phyloP scores from a whole-genome alignment of 2,797 vertebrate genomes.

The Anabacerthia variegaticeps region DNA sequence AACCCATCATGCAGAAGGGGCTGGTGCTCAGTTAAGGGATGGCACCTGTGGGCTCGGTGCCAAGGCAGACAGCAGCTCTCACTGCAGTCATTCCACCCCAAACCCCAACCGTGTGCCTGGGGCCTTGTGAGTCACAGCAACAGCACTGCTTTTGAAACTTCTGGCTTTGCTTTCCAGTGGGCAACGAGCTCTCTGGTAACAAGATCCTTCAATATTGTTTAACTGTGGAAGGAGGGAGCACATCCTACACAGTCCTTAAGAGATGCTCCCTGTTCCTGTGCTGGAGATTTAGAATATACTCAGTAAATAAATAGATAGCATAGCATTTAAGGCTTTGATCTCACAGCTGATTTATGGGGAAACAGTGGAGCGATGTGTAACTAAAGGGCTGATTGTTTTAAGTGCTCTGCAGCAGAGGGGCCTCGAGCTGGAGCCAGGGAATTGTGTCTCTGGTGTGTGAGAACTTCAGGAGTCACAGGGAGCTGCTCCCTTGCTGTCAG shows the following conservation, averaged over 20 bases:
- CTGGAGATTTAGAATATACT: not conserved
- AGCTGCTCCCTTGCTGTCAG: not conserved
- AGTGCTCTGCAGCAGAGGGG: not conserved
- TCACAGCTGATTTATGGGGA: not conserved
- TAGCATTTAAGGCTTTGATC: not conserved
- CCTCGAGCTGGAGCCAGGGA: not conserved
- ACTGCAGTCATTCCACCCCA: not conserved
- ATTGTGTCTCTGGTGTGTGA: not conserved
- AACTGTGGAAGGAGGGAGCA: not conserved
- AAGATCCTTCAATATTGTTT: not conserved
- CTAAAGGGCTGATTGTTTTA: not conserved
- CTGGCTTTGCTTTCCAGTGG: not conserved
- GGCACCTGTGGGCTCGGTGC: not conserved
- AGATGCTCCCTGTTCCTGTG: not conserved
- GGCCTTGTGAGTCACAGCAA: not conserved
- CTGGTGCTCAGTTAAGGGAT: not conserved
- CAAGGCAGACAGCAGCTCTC: not conserved
- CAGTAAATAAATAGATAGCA: not conserved
- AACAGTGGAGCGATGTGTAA: not conserved
- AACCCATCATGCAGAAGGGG: not conserved
- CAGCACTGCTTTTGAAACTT: not conserved
- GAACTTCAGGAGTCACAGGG: not conserved
- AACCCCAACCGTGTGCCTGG: not conserved
- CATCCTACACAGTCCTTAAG: rapidly evolving
- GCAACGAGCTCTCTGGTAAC: not conserved